A percentile compares a stretch with the other conserved stretches of the same genome.
Conservation (phyloP, 2,113 vertebrate species). For the Butorides virescens region DNA sequence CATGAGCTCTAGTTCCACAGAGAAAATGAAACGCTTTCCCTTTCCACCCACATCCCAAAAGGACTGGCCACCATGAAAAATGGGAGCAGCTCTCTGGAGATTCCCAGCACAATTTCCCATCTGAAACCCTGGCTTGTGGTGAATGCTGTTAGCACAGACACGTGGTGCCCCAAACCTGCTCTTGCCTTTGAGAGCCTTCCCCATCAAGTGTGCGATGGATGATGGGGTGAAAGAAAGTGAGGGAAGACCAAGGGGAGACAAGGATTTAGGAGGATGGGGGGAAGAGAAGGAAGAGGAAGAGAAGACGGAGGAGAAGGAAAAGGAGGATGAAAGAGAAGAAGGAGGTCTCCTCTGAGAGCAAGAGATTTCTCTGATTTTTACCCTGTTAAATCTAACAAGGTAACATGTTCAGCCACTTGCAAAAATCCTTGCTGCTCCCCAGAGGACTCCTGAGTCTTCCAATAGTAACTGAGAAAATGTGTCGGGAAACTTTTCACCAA, state of each 20-base stretch:
- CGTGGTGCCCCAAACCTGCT: neutral
- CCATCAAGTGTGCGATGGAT: neutral
- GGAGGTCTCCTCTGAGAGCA: neutral
- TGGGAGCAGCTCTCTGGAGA: neutral
- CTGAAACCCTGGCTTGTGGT: neutral
- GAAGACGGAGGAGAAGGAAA: neutral
- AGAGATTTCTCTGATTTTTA: neutral
- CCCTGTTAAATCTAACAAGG: neutral
- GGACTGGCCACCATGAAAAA: neutral
- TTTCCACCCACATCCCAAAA: slow-evolving; percentile 30
- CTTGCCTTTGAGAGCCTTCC: neutral
- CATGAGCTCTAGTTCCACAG: neutral
- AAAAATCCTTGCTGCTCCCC: neutral
- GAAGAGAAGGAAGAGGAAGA: neutral
- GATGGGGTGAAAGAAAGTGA: neutral
- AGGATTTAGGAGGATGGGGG: too few species aligned
- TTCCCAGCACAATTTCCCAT: neutral
- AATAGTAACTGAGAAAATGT: neutral
- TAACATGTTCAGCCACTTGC: neutral
- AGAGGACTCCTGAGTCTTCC: neutral
- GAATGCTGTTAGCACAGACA: neutral
- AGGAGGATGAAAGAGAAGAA: too few species aligned
- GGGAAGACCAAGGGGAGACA: neutral
- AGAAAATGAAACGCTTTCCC: slow-evolving; percentile 50
- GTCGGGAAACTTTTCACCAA: neutral